Conservation (phyloP, 2,113 vertebrate genomes). For the Podarcis cretensis region DNA sequence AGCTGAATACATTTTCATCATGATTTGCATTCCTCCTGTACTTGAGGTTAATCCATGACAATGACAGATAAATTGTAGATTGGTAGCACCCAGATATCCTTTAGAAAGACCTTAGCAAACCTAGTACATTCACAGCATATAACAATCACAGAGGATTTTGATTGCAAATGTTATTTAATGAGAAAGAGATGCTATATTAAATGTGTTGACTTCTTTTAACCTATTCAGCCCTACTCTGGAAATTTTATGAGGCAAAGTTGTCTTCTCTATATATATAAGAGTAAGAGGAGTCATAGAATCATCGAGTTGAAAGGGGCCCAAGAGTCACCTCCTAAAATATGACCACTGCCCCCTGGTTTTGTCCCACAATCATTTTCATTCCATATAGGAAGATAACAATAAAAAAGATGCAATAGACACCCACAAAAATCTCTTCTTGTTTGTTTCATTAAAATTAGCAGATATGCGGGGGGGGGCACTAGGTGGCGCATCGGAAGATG, state of each 20-base stretch:
- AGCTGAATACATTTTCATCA: not conserved
- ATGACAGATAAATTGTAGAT: not conserved
- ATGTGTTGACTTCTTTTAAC: not conserved
- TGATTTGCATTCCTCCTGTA: constrained; percentile 13
- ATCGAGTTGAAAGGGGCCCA: not conserved
- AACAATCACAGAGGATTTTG: not conserved
- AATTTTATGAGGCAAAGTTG: not conserved
- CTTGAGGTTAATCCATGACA: not conserved
- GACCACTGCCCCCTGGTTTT: not conserved
- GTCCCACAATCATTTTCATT: not conserved
- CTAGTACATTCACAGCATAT: not conserved
- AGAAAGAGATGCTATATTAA: not conserved
- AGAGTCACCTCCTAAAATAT: not conserved
- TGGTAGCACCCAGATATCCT: not conserved
- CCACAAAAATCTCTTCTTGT: not conserved
- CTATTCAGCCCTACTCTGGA: not conserved
- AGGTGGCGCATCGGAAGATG: too few species aligned
- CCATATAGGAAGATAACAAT: not conserved
- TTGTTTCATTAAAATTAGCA: not conserved
- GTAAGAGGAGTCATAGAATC: not conserved
- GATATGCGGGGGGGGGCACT: too few species aligned
- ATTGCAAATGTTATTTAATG: not conserved
- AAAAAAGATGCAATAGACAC: not conserved
- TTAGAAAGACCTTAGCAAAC: constrained; percentile 4
- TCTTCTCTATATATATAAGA: too few species aligned